Evolutionary conservation across 2,113 vertebrate genomes (phyloP), one percentile per base, ranked within the genome.

Genomic region (Eptesicus fuscus): DNA sequence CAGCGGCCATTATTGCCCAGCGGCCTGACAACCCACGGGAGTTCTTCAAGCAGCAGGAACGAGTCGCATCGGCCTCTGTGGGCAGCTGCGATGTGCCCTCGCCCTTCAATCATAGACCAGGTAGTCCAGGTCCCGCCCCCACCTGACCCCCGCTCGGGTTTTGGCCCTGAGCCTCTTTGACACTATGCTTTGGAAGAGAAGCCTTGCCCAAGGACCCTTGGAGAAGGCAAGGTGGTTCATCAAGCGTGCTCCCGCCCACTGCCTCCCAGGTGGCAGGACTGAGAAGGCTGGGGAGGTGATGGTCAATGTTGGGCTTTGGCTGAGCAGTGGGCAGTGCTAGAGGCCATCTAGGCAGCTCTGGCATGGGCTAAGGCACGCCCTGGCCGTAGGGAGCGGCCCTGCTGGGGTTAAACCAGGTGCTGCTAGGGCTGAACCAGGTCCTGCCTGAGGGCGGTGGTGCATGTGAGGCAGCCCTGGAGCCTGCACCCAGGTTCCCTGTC

Each of bases 1-100:
- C 99, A 23, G 99, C 99, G 40, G 99, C 99, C 96, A 99, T 99
- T 97, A 99, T 99, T 4, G 99, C 99, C 89, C 99, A 99, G 98
- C 98, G 99, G 44, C 99, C 99, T 0, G 99, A 99, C 96, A 99
- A 99, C 97, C 99, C 99, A 1, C 98, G 99, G 53, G 99, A 99
- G 93, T 99, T 99, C 97, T 99, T 99, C 98, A 99, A 99, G 98
- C 99, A 99, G 98, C 99, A 99, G 97, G 99, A 99, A 97, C 98
- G 98, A 97, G 99, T 98, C 42, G 98, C 99, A 7, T 98, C 99
- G 0, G 98, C 98, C 59, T 97, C 97, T 0, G 84, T 78, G 63
- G 97, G 97, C 98, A 99, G 99, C 42, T 97, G 99, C 0, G 99
- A 99, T 3, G 96, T 96, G 28, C 7, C 98, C 73, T 99, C 99